Conservation (phyloP, 2,888 invertebrate species). For the Drosophila bunnanda region DNA sequence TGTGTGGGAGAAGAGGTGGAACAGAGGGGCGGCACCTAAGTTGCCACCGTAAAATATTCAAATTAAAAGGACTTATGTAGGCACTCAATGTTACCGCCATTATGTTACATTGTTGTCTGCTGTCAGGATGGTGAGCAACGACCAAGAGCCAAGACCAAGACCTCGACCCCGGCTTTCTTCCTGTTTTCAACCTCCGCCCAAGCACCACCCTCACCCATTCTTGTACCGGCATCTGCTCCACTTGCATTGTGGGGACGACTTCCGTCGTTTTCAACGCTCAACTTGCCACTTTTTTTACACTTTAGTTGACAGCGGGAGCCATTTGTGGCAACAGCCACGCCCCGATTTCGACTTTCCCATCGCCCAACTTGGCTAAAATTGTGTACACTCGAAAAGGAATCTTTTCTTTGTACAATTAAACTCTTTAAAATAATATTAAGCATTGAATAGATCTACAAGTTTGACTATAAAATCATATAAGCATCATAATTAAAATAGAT, state of each 20-base stretch:
- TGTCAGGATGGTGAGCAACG: constrained; percentile 39
- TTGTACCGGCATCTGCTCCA: constrained; percentile 31
- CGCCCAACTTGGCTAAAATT: constrained; percentile 2
- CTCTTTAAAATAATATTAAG: not conserved
- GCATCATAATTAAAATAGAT: too few species aligned
- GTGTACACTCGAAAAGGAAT: constrained; percentile 1
- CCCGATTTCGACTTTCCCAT: constrained; percentile 17
- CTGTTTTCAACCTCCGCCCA: constrained; percentile 16
- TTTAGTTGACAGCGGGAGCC: constrained; percentile 76
- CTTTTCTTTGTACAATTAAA: not conserved
- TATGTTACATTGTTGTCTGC: constrained; percentile 74
- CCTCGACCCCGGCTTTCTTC: constrained; percentile 47
- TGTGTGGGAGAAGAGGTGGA: not conserved
- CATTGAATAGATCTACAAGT: not conserved
- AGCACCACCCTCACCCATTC: not conserved
- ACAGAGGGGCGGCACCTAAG: constrained; percentile 29
- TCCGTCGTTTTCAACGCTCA: constrained; percentile 70
- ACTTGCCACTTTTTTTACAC: constrained; percentile 72
- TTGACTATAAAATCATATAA: too few species aligned
- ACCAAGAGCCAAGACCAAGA: constrained; percentile 40
- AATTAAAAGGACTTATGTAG: constrained; percentile 82
- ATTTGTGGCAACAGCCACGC: constrained; percentile 63
- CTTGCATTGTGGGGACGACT: constrained; percentile 50
- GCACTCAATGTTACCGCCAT: constrained; percentile 79
- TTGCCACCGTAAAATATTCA: constrained; percentile 78